phyloP scores from a whole-genome alignment of 1,140 invertebrate genomes.

The Sitobion miscanthi region DNA sequence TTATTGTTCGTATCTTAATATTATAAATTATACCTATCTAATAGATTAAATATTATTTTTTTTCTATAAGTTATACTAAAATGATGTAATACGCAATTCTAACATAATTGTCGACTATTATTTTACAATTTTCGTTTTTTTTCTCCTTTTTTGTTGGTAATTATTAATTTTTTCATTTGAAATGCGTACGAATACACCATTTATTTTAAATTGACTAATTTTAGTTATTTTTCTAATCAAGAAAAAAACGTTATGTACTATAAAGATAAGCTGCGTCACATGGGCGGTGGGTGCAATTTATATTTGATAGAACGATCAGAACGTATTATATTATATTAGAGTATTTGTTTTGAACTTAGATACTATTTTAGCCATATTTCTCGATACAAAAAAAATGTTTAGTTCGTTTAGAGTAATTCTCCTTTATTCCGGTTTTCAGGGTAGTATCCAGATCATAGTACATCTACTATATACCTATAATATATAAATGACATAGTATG shows the following conservation, averaged over 20 bases:
- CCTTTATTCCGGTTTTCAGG: too few species aligned
- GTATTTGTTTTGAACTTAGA: not conserved
- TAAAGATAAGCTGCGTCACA: not conserved
- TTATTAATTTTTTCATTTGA: not conserved
- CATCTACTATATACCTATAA: too few species aligned
- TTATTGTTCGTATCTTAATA: not conserved
- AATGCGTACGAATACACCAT: not conserved
- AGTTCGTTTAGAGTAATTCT: not conserved
- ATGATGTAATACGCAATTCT: not conserved
- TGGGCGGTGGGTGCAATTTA: not conserved
- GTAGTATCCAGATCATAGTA: too few species aligned
- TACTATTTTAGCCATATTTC: not conserved
- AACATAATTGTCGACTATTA: not conserved
- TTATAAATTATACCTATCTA: not conserved
- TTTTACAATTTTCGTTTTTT: not conserved
- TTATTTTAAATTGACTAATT: not conserved
- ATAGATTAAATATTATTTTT: constrained; percentile 1
- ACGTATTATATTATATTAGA: not conserved
- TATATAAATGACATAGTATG: too few species aligned
- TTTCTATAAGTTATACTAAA: not conserved
- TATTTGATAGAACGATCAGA: not conserved
- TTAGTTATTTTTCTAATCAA: not conserved
- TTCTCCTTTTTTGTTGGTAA: not conserved
- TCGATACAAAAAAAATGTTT: not conserved
- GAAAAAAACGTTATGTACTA: not conserved